Base-by-base conservation (phyloP, 1,140 invertebrate species). In the Saxidomus purpurata region DNA sequence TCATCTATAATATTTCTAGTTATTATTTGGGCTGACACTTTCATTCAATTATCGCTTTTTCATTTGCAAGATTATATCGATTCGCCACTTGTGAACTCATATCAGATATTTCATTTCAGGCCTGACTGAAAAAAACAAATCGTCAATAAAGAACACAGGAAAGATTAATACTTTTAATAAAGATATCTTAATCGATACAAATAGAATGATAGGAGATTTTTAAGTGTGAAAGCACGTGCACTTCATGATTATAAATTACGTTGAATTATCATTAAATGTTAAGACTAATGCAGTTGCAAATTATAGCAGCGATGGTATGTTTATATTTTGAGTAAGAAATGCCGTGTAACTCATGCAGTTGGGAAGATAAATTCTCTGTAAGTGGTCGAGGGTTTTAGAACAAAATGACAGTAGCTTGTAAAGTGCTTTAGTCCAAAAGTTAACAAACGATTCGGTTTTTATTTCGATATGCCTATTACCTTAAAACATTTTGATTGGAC, bases 171-270 rank as follows among this genome's bases (percentile, higher is more conserved):
- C n/a, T 3, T n/a, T 40, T 40, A 71, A 71, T 71, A 71, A 15
- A n/a, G 34, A 38, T 71, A 36, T 71, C 67, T 40, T 71, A 71
- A 71, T 71, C 67, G 67, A 71, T 71, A 71, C 34, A 38, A 36
- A 15, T 15, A 19, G 36, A 71, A 28, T 71, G 13, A 71, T n/a
- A n/a, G n/a, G n/a, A n/a, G n/a, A n/a, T n/a, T n/a, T n/a, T n/a
- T n/a, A n/a, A 40, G 34, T 28, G 17, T 38, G 34, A 36, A 71
- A 2, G 67, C 67, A 36, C 67, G 67, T 19, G 67, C 34, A 19
- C 34, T 36, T 19, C 15, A 38, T n/a, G 13, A 71, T 71, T 38
- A 63, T 63, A 28, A 63, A 63, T 63, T 63, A 15, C 59, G n/a
- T 28, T 63, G 9, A 28, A 63, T 28, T 63, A 63, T 28, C 59